Evolutionary conservation across 2,113 vertebrate genomes (phyloP), one percentile per base, ranked within the genome.

Genomic region (Chascanopsetta lugubris): DNA sequence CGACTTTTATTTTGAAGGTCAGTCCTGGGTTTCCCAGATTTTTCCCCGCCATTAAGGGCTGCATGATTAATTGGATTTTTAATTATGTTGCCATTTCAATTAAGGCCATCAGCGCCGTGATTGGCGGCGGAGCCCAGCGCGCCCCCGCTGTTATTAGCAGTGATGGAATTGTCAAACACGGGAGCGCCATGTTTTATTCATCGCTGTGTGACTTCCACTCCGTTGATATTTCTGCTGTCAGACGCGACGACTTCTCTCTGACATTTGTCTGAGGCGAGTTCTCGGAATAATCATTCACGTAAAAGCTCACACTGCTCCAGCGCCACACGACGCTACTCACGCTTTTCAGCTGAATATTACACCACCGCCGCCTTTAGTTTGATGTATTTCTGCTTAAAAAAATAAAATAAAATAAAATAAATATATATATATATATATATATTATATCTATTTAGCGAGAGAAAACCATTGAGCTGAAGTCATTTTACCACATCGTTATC

Each of bases 1-100:
- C 38, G 59, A 65, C 79, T 81, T 76, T 50, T 24, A 69, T 79
- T 86, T 69, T 90, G 85, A 88, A 92, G 90, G 89, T 91, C 86
- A 89, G 76, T 17, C 24, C 29, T 8, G 58, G 45, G 24, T 57
- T 89, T 88, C 84, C 69, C n/a, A 62, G 67, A 77, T 84, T 83
- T 87, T 87, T 72, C 72, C n/a, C 50, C 54, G 85, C 82, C 84
- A 86, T 87, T 90, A 85, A 42, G 59, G 68, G 70, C 70, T 77
- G 75, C 73, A 87, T 70, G 80, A 87, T 87, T 89, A 91, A 92
- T 90, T 88, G 79, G 78, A 90, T 90, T 91, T 91, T 90, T 91
- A 91, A 92, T 91, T 83, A 90, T 71, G 83, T 77, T 82, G 84
- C 73, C 82, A 81, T 88, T 90, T 91, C 87, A 91, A 90, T 90